Evolutionary conservation across 1,140 invertebrate species (phyloP).

Genomic region (Watersipora subatra): DNA sequence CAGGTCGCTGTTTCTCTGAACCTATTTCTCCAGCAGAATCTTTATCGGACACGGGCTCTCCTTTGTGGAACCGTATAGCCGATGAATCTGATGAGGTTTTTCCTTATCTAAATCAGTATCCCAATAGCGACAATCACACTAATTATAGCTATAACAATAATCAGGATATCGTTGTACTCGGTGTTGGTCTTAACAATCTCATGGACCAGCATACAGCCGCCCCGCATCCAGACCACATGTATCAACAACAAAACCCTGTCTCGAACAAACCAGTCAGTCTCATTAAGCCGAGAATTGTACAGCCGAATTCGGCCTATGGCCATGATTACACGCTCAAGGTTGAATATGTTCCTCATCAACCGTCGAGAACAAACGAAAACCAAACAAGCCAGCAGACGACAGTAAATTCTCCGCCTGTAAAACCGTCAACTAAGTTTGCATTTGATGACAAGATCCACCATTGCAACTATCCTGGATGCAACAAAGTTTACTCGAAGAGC

Average conservation of each 20-base stretch:
- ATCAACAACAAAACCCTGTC: background rate
- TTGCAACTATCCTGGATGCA: slow-evolving; percentile 49
- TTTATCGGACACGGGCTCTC: background rate
- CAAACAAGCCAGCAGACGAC: background rate
- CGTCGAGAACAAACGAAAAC: background rate
- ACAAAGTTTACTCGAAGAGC: slow-evolving; percentile 74
- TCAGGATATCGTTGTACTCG: slow-evolving; percentile 23
- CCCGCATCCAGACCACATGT: background rate
- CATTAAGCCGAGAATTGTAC: background rate
- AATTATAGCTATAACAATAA: background rate
- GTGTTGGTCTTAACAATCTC: slow-evolving; percentile 37
- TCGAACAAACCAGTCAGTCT: background rate
- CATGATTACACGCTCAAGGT: background rate
- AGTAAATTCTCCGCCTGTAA: too few relatives aligned
- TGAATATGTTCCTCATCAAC: background rate
- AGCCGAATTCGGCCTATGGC: background rate
- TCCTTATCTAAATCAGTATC: background rate
- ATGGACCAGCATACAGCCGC: slow-evolving; percentile 21
- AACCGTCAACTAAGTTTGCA: too few relatives aligned
- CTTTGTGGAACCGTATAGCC: background rate
- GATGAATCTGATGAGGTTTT: background rate
- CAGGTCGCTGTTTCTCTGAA: background rate
- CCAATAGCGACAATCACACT: background rate
- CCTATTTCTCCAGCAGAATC: background rate
- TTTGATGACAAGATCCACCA: slow-evolving; percentile 46